Conservation (phyloP, 2,888 invertebrate genomes). For the Meliscaeva auricollis region DNA sequence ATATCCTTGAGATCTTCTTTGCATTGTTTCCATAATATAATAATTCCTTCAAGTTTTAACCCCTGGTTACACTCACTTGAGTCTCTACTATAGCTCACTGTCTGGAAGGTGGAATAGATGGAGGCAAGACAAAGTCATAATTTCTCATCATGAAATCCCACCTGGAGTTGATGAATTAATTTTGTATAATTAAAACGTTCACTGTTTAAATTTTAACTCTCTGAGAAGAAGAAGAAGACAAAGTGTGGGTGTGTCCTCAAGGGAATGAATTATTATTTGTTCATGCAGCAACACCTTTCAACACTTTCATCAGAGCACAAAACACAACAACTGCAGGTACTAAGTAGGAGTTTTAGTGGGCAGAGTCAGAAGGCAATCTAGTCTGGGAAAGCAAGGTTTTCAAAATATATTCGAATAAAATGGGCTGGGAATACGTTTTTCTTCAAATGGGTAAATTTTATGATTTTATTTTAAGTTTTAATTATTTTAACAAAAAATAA, state of each 20-base stretch:
- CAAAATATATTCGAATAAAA: not conserved
- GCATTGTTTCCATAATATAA: slow-evolving; percentile 21
- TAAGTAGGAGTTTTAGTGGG: not conserved
- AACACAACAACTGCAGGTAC: not conserved
- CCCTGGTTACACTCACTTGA: not conserved
- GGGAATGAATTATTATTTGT: slow-evolving; percentile 31
- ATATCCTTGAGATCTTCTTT: slow-evolving; percentile 1
- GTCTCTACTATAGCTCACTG: not conserved
- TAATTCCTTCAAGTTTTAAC: slow-evolving; percentile 19
- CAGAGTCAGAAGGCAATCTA: not conserved
- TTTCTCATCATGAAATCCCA: slow-evolving; percentile 30
- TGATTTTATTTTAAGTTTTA: too few relatives aligned
- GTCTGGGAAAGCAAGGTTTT: not conserved
- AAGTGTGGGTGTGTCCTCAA: slow-evolving; percentile 14
- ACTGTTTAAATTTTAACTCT: slow-evolving; percentile 23
- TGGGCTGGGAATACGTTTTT: slow-evolving; percentile 9
- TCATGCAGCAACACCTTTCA: slow-evolving; percentile 40
- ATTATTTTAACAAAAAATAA: too few relatives aligned
- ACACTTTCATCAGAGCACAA: slow-evolving; percentile 1
- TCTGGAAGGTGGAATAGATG: not conserved
- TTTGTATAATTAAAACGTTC: slow-evolving; percentile 42
- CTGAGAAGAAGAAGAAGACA: not conserved
- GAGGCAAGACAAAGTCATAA: slow-evolving; percentile 10
- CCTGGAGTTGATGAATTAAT: slow-evolving; percentile 43
- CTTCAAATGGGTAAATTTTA: too few relatives aligned